Conservation (phyloP, 2,113 vertebrate genomes). For the Menidia beryllina region DNA sequence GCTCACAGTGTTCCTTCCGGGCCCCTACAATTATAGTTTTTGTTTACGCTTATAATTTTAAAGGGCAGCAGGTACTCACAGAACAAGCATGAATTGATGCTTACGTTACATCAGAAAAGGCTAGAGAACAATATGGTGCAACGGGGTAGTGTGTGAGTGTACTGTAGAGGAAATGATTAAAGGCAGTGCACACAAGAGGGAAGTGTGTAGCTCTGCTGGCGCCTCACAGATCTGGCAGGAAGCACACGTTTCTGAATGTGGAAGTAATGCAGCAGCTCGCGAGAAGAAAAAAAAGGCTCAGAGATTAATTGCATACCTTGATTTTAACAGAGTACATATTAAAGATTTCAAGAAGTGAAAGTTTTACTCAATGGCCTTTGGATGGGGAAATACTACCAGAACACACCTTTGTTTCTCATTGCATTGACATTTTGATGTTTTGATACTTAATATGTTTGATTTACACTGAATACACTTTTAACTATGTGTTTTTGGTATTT, state of each 20-base stretch:
- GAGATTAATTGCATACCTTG: constrained; percentile 41
- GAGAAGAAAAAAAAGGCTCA: constrained; percentile 29
- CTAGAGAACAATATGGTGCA: constrained; percentile 35
- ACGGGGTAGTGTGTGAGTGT: not conserved
- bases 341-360: too few relatives aligned
- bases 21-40: constrained; percentile 39
- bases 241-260: constrained; percentile 71
- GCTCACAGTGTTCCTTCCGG: constrained; percentile 61
- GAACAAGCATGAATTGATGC: constrained; percentile 39
- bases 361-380: too few relatives aligned
- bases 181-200: constrained; percentile 48
- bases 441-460: not conserved
- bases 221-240: constrained; percentile 58
- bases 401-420: not conserved
- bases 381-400: not conserved
- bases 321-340: constrained; percentile 12
- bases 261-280: constrained; percentile 67
- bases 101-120: constrained; percentile 41
- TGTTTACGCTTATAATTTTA: constrained; percentile 39
- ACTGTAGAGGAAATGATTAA: constrained; percentile 60
- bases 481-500: not conserved
- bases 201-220: constrained; percentile 44
- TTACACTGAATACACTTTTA: not conserved
- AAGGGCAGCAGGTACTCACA: constrained; percentile 43
- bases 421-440: not conserved